Base-by-base conservation (phyloP, 2,113 vertebrate genomes). In the Lycocorax pyrrhopterus region DNA sequence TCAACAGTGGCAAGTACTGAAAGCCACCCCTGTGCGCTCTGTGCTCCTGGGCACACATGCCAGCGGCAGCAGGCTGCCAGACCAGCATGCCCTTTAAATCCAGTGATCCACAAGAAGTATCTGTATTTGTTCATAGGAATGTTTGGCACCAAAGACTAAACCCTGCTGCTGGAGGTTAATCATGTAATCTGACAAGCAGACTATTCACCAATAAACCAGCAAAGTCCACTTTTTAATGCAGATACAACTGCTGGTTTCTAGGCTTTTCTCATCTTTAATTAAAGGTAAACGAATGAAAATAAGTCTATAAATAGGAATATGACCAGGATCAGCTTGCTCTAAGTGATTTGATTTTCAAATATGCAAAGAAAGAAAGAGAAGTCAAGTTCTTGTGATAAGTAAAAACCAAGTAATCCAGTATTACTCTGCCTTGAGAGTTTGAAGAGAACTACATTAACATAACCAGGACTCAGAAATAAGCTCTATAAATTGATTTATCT, bases 401-500 rank as follows among this genome's bases (percentile, higher is more conserved):
- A 90, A 62, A 94, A 43, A 89, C 3, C 19, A 94, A 95, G 66
- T 56, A 90, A 90, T 92, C 66, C 68, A 81, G 69, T 55, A 76
- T 58, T 92, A 69, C 46, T 60, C 11, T 23, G 56, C 32, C 53
- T 59, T 92, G 69, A 88, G 78, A 93, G 46, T 87, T 87, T 66
- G 68, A 81, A 84, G 58, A 60, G 39, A 94, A 83, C 35, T 77
- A 52, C 13, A 35, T 71, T 90, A 94, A 93, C 55, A 55, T 63
- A 89, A 94, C 5, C 1, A 79, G 73, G 47, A 59, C 73, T 55
- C 77, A 59, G 55, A 89, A 95, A 92, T 92, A 95, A 93, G 86
- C 84, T 87, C 72, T 81, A 78, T 47, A 82, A 96, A 92, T 25
- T 90, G 55, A 92, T 97, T 94, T 93, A 87, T 82, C 66, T 60